Evolutionary conservation across 2,888 invertebrate species (phyloP), one percentile per base, ranked within the genome.

Genomic region (Machimus rusticus): DNA sequence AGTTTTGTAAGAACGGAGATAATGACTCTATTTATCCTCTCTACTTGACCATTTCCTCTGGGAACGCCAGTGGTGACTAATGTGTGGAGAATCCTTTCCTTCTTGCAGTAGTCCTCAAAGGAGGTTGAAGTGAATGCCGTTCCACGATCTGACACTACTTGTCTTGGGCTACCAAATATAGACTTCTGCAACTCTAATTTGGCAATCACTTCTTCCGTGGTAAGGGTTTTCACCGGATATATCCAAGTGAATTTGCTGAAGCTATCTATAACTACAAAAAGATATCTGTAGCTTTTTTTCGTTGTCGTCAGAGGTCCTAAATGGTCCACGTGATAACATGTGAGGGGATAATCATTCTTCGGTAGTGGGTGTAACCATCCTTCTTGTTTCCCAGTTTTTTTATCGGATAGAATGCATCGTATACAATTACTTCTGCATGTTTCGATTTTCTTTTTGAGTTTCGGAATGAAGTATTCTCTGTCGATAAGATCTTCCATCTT

Each of bases 1-100:
- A 92, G 46, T 86, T 92, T 92, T 0, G 91, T 89, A 5, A 92
- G 74, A 5, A 91, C 87, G 0, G 91, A 87, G 81, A 91, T 91
- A 87, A 28, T 28, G 28, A 28, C 28, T 28, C 28, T 28, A 2
- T 92, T 90, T 0, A 91, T 87, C 2, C 91, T 88, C 74, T 92
- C 91, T 0, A 90, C 90, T 86, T 92, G 92, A 0, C 91, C 91
- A 28, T 92, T 92, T 5, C 90, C 90, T 74, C 91, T 77, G n/a
- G 92, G 91, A 6, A 91, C 85, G 16, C 91, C 89, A 5, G 88
- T 89, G 2, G 88, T 88, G 3, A 91, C 91, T 6, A 28, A 2
- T 0, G 89, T 34, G 86, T 91, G 91, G 46, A 90, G 51, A 51
- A 92, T 92, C 0, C 86, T 86, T 84, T 92, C 90, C 0, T 89